Evolutionary conservation across 2,797 vertebrate species (phyloP).

Genomic region (Cryptoblepharus egeriae): DNA sequence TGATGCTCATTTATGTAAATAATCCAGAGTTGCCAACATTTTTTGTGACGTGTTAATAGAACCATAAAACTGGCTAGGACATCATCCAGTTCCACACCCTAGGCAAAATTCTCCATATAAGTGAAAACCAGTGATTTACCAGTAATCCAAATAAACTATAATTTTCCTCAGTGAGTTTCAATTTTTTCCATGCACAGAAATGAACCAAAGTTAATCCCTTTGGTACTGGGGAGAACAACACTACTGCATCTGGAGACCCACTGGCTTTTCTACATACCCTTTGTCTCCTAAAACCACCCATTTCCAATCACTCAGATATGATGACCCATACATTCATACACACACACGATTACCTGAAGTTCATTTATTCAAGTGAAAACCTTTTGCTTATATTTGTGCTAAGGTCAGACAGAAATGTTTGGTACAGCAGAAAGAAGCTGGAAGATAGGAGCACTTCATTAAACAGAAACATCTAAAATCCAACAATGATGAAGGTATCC

Average conservation of each 20-base stretch:
- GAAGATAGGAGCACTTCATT: slow-evolving; percentile 27
- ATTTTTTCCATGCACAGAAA: not conserved
- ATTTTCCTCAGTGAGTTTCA: not conserved
- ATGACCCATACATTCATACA: rapidly evolving
- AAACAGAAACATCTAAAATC: slow-evolving; percentile 9
- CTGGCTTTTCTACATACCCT: not conserved
- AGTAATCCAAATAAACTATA: not conserved
- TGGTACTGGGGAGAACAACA: not conserved
- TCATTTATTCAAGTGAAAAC: slow-evolving; percentile 59
- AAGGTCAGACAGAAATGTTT: not conserved
- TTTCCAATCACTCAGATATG: not conserved
- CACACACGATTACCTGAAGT: not conserved
- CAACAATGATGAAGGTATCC: not conserved
- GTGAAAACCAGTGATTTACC: not conserved
- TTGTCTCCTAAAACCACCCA: not conserved
- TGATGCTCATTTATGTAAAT: not conserved
- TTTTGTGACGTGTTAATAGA: not conserved
- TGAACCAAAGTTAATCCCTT: too few relatives aligned
- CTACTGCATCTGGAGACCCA: not conserved
- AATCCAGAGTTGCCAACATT: not conserved
- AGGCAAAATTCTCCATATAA: not conserved
- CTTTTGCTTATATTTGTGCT: slow-evolving; percentile 42
- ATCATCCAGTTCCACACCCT: not conserved
- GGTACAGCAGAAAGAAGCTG: slow-evolving; percentile 24
- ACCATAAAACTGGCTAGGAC: not conserved